Evolutionary conservation across 2,113 vertebrate species (phyloP).

Genomic region (Donacobius atricapilla): DNA sequence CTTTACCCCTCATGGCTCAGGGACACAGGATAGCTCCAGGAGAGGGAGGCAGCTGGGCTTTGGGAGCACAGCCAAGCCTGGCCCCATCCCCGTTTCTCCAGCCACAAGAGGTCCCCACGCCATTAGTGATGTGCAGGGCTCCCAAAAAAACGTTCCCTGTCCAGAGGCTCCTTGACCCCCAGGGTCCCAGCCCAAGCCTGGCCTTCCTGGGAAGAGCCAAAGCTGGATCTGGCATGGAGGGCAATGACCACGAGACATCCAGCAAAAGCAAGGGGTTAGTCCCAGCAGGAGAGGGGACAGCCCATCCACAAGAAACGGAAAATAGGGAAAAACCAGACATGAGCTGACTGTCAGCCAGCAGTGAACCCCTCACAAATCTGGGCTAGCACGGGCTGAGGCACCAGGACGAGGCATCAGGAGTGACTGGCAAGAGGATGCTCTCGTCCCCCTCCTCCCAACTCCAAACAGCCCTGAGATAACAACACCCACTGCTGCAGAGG

Average conservation of each 20-base stretch:
- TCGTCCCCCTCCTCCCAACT: background rate
- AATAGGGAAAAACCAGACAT: background rate
- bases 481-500: background rate
- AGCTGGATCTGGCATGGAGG: background rate
- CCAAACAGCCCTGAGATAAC: background rate
- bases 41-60: background rate
- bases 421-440: background rate
- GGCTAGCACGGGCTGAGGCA: background rate
- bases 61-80: background rate
- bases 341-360: background rate
- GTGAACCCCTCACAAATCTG: background rate
- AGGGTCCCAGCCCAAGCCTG: background rate
- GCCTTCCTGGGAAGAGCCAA: background rate
- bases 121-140: background rate
- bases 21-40: background rate
- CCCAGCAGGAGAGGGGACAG: background rate
- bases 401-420: background rate
- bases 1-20: rapidly evolving
- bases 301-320: background rate
- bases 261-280: background rate
- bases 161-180: background rate
- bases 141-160: background rate
- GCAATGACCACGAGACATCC: background rate
- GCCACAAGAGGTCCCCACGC: constrained; percentile 58
- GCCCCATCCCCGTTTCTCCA: background rate